A percentile compares a stretch with the other conserved stretches of the same genome.
Evolutionary conservation across 2,113 vertebrate genomes (phyloP).

Genomic region (Sorex araneus): DNA sequence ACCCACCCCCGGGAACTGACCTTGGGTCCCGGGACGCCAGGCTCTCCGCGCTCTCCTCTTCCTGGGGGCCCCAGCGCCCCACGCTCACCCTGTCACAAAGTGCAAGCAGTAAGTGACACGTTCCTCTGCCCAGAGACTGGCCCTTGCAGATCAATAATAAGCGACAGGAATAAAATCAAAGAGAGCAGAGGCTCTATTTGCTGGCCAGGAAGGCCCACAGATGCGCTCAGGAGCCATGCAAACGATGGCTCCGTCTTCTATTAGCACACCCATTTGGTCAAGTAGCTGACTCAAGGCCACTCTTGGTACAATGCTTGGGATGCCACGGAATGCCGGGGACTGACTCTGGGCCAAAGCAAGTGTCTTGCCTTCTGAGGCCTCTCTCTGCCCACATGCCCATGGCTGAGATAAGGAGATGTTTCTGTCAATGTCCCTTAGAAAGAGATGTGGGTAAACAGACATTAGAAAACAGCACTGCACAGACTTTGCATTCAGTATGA

Average conservation of each 20-base stretch:
- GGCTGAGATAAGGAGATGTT: neutral
- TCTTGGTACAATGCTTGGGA: too few relatives aligned
- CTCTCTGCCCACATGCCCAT: too few relatives aligned
- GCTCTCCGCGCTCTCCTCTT: conserved; percentile 95
- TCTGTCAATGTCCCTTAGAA: conserved; percentile 13
- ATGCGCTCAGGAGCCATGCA: neutral
- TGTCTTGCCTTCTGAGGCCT: too few relatives aligned
- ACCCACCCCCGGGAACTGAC: conserved; percentile 89
- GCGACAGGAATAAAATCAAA: neutral
- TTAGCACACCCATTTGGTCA: neutral
- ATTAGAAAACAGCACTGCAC: neutral
- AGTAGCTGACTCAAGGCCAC: too few relatives aligned
- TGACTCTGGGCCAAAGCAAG: too few relatives aligned
- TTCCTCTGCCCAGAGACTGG: neutral
- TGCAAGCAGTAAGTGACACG: conserved; percentile 60
- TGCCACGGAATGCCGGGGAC: too few relatives aligned
- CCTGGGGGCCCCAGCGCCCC: conserved; percentile 95
- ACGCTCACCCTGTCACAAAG: conserved; percentile 93
- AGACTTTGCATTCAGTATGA: neutral
- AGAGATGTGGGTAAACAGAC: neutral
- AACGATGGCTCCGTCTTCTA: neutral
- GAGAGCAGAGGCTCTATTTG: neutral
- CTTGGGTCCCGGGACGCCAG: conserved; percentile 94
- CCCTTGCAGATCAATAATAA: neutral
- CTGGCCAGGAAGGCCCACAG: neutral